Evolutionary conservation across 2,888 invertebrate species (phyloP).

Genomic region (Cosmorhoe ocellata): DNA sequence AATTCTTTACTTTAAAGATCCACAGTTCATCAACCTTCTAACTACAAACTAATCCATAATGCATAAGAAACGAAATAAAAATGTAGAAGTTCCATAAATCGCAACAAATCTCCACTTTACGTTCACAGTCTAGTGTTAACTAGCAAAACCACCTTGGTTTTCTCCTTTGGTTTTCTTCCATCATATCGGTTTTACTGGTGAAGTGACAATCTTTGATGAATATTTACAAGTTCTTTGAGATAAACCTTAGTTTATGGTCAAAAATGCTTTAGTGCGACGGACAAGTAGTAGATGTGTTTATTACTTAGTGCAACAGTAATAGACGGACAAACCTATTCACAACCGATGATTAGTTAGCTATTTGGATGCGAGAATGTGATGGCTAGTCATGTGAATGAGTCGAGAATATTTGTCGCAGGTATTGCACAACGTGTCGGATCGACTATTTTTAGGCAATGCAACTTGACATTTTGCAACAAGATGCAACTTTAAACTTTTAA

Average conservation of each 20-base stretch:
- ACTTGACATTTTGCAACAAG: constrained; percentile 48
- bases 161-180: no score
- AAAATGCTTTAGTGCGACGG: no score
- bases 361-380: neutral
- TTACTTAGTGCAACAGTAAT: no score
- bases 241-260: no score
- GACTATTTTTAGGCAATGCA: constrained; percentile 56
- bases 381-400: constrained; percentile 35
- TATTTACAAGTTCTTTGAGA: no score
- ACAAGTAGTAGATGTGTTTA: no score
- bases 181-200: no score
- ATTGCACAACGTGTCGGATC: constrained; percentile 38
- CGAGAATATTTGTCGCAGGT: constrained; percentile 41
- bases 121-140: constrained; percentile 5
- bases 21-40: constrained; percentile 20
- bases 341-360: neutral
- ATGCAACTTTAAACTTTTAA: constrained; percentile 53
- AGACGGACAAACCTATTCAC: neutral
- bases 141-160: neutral
- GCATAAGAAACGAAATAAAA: constrained; percentile 6
- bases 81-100: neutral
- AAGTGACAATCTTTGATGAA: no score
- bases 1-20: neutral
- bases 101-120: constrained; percentile 12
- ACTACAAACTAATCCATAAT: constrained; percentile 40